Evolutionary conservation across 2,888 invertebrate genomes (phyloP).

Genomic region (Mesorhabditis spiculigera): DNA sequence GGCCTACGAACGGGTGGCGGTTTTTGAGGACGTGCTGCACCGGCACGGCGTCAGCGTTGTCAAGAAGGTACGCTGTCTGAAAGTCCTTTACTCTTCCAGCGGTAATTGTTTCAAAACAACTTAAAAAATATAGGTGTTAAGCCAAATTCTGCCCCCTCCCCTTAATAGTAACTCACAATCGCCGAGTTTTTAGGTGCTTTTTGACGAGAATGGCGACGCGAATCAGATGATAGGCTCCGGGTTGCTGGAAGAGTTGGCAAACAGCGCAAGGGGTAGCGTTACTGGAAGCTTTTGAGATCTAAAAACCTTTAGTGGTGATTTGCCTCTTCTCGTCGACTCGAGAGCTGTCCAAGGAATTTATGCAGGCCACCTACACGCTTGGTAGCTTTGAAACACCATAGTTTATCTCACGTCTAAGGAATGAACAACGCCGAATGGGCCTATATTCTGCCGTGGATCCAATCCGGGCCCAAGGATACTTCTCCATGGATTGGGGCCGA

Average conservation of each 20-base stretch:
- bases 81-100: no score
- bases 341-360: conserved; percentile 53
- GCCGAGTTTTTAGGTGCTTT: conserved; percentile 39
- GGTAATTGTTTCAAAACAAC: no score
- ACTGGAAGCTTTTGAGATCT: neutral
- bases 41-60: conserved; percentile 36
- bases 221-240: conserved; percentile 45
- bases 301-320: conserved; percentile 16
- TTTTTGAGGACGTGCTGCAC: conserved; percentile 54
- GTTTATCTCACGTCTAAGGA: neutral
- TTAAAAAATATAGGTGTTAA: no score
- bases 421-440: conserved; percentile 51
- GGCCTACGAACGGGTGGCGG: conserved; percentile 46
- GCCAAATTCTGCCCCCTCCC: no score
- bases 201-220: conserved; percentile 50
- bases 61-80: conserved; percentile 44
- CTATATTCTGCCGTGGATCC: conserved; percentile 52
- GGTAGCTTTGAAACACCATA: neutral
- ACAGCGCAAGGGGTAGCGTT: conserved; percentile 44
- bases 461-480: conserved; percentile 38
- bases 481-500: conserved; percentile 53
- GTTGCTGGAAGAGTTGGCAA: conserved; percentile 41
- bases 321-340: conserved; percentile 55
- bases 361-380: conserved; percentile 43
- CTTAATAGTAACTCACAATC: no score